Evolutionary conservation across 2,797 vertebrate species (phyloP), one percentile per base, ranked within the genome.

Genomic region (Labeo calbasu): DNA sequence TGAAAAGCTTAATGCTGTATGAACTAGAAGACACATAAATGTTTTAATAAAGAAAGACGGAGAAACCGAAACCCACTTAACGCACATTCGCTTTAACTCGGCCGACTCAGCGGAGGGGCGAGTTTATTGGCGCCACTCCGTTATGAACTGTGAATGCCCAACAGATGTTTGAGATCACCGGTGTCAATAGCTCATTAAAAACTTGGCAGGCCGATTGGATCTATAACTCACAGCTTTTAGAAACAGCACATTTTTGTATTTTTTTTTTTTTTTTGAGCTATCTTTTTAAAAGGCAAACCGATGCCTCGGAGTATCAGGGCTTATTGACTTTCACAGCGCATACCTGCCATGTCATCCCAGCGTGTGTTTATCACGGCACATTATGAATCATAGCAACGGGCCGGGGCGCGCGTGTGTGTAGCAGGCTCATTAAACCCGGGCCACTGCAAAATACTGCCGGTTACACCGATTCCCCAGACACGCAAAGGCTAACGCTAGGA

Each of bases 101-200:
- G 88, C 87, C 82, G 83, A 90, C 90, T 91, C 84, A 55, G 88
- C 82, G 86, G 90, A 89, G 85, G 88, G 79, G 87, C 88, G 21
- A 87, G 87, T 89, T 94, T 92, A 94, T 93, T 94, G 92, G 91
- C 91, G 92, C 91, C 82, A 92, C 93, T 90, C 91, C 77, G 87
- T 93, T 90, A 90, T 89, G 90, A 93, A 93, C 91, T 89, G 89
- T 83, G 91, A 90, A 92, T 88, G 91, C 91, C 91, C 90, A 91
- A 90, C 94, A 94, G 93, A 93, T 94, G 92, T 94, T 93, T 88
- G 90, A 90, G 90, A 92, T 95, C 92, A 92, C 90, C 89, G 81
- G 90, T 91, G 92, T 94, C 92, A 93, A 93, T 92, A 94, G 89
- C 92, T 94, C 93, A 93, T 94, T 94, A 94, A 93, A 93, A 92